Conservation (phyloP, 2,888 invertebrate species). For the Hirtodrosophila duncani region DNA sequence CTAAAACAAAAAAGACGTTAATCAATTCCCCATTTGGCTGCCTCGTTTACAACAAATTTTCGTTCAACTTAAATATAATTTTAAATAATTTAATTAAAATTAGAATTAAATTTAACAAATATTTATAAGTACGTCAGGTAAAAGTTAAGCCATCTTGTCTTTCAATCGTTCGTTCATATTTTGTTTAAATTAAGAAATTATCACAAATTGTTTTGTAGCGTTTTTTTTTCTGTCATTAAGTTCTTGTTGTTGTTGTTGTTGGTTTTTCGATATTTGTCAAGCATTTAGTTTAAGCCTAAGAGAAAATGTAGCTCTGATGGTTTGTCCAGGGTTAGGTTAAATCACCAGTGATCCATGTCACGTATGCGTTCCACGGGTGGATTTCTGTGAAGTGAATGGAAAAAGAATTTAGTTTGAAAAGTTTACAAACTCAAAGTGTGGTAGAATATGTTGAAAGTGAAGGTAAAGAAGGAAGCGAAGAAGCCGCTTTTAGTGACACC, state of each 20-base stretch:
- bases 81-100: constrained; percentile 61
- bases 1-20: constrained; percentile 27
- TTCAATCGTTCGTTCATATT: constrained; percentile 12
- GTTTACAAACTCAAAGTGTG: background rate
- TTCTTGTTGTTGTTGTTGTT: constrained; percentile 3
- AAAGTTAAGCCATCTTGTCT: constrained; percentile 43
- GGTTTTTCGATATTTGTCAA: constrained; percentile 35
- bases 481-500: too few relatives aligned
- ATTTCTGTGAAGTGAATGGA: constrained; percentile 63
- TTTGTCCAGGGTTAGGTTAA: constrained; percentile 18
- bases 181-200: constrained; percentile 57
- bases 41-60: constrained; percentile 30
- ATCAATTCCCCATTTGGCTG: constrained; percentile 1
- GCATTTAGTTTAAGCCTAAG: constrained; percentile 20
- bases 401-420: background rate
- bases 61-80: constrained; percentile 42
- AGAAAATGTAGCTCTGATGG: constrained; percentile 13
- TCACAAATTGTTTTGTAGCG: constrained; percentile 65
- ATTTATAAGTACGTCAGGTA: constrained; percentile 35
- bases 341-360: constrained; percentile 78
- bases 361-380: constrained; percentile 77
- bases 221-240: constrained; percentile 37
- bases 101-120: constrained; percentile 33
- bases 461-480: too few relatives aligned
- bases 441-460: background rate